phyloP scores from a whole-genome alignment of 2,113 vertebrate genomes.

The Ursus arctos region DNA sequence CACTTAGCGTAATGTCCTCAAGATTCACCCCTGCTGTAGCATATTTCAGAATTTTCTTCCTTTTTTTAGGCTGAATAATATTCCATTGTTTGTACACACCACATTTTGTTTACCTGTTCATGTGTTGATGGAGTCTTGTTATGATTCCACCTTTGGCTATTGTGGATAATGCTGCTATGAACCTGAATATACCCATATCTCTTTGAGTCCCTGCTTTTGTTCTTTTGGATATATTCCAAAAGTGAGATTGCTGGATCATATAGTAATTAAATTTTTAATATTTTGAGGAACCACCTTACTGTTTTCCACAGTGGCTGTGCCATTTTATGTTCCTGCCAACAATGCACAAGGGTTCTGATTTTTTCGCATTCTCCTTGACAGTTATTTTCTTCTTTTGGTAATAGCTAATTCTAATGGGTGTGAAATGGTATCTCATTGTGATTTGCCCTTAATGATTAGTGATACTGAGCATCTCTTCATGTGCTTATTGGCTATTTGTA shows the following conservation, averaged over 20 bases:
- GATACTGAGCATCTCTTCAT: not conserved
- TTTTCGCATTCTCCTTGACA: not conserved
- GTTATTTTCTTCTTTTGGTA: not conserved
- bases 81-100: not conserved
- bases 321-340: not conserved
- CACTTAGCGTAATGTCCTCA: not conserved
- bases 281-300: not conserved
- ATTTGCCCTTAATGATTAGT: not conserved
- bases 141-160: not conserved
- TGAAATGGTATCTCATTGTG: not conserved
- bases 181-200: not conserved
- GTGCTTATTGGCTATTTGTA: not conserved
- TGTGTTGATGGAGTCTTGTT: not conserved
- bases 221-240: not conserved
- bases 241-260: not conserved
- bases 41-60: not conserved
- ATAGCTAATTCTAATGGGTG: not conserved
- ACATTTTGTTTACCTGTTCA: not conserved
- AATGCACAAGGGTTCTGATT: not conserved
- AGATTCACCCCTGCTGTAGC: not conserved
- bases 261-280: not conserved
- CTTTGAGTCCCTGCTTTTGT: not conserved
- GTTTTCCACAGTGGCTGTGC: not conserved
- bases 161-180: not conserved
- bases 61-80: not conserved